Evolutionary conservation across 2,113 vertebrate species (phyloP), one percentile per base, ranked within the genome.

Genomic region (Columbina picui): DNA sequence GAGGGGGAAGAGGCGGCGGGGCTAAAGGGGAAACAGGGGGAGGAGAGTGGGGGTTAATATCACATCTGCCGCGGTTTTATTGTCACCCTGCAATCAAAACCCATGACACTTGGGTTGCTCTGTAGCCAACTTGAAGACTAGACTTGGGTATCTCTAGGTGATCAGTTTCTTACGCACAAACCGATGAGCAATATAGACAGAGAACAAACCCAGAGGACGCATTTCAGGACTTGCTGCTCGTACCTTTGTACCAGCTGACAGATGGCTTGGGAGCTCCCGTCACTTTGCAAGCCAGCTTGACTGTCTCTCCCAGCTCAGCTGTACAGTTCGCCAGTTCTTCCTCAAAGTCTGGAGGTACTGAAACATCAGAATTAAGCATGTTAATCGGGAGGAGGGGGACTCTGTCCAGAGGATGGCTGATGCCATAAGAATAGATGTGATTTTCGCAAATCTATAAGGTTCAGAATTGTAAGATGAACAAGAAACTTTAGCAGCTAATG

Each of bases 181-280:
- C 2, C 39, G 30, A 2, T 4, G 50, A 21, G 45, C 8, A 25
- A 12, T 14, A 6, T 0, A 41, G 29, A 7, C 4, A 19, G 67
- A 77, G 39, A 29, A 25, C 13, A 50, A 9, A 6, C 16, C 0
- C 49, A 26, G 38, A 70, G 26, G 52, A 25, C 2, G 3, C 8
- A 14, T 34, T 41, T 27, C 12, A 2, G 15, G 56, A 14, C 47
- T 27, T n/a, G 60, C 38, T 45, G 71, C 38, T 38, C 92, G 1
- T 98, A 99, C 99, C 99, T 98, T 99, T 99, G 96, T 99, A 99
- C 99, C 99, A 99, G 80, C 98, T 98, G 96, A 99, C 73, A 0
- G 96, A 86, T 11, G 99, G 99, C 88, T 98, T 99, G 34, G 99
- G 99, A 12, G 97, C 97, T 81, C 99, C 99, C 0, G 96, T 99